Base-by-base conservation (phyloP, 2,797 vertebrate genomes). In the Nothura maculosa region DNA sequence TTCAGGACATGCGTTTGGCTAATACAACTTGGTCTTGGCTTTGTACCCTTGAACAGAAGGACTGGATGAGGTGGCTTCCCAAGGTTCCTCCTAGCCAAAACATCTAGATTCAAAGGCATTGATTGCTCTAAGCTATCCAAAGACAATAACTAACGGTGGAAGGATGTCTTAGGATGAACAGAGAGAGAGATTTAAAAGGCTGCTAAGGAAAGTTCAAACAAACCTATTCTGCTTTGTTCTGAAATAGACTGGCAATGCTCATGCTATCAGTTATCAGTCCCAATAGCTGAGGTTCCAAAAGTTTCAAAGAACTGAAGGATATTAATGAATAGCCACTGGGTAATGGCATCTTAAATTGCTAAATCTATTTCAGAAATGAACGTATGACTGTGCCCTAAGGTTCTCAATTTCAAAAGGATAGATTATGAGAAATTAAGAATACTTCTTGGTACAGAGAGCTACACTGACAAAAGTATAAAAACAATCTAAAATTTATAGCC, bases 341-440 rank as follows among this genome's bases (percentile, higher is more conserved):
- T 92, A 94, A 89, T 58, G 70, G 75, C 82, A 87, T 87, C 87
- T 93, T 85, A 94, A 92, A 96, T 89, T 87, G 82, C n/a, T 91
- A 81, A 80, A 92, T 87, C 82, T 87, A 87, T 94, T 93, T 94
- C 34, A 89, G 67, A 93, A 93, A 91, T 81, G 54, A 87, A 80
- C 89, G 42, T 73, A 58, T 58, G 50, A 81, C 45, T 91, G 74
- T 96, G 80, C 87, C 93, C 80, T 85, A 81, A 91, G 90, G 90
- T 87, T 93, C 69, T 85, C 64, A 78, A 72, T 92, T 95, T 95
- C 66, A 91, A 81, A 94, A 89, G 87, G 54, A 91, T 28, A 89
- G 82, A 96, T 92, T 91, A 95, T 75, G 66, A 94, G 82, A 93
- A 95, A 95, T 94, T 91, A 95, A 85, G 87, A 83, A 32, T 64